These are phyloP conservation scores for Triops longicaudatus DNA, from an alignment of 1,140 invertebrate genomes.

Conservation along the genomic window DNA sequence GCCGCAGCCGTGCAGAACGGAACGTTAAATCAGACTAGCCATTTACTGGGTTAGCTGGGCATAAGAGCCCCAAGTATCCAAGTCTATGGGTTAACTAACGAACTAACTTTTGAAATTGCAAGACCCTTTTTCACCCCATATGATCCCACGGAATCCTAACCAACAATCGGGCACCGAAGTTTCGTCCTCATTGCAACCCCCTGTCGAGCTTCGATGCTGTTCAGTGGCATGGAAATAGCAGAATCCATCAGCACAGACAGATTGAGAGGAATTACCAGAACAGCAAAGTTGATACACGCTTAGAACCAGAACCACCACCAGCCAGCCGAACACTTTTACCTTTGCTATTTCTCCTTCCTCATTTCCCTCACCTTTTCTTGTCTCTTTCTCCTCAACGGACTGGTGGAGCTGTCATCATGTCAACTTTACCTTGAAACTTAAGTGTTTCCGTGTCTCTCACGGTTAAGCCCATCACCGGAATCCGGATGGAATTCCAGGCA, in stretches of 20 bases:
- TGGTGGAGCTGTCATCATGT: conserved; percentile 5
- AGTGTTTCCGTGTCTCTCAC: conserved; percentile 14
- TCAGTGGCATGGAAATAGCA: conserved; percentile 7
- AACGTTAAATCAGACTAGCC: background rate
- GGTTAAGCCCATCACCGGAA: conserved; percentile 6
- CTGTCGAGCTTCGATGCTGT: background rate
- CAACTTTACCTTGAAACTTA: background rate
- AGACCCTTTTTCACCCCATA: background rate
- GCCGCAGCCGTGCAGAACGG: conserved; percentile 2
- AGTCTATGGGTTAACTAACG: background rate
- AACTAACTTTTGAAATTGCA: background rate
- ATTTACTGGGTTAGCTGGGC: background rate
- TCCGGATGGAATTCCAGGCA: conserved; percentile 5
- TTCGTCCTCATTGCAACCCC: background rate
- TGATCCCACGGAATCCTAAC: background rate
- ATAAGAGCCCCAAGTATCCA: background rate
- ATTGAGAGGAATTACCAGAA: conserved; percentile 8
- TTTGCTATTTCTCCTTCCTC: background rate
- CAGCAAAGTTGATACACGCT: background rate
- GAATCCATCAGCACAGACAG: conserved; percentile 6
- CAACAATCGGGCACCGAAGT: background rate
- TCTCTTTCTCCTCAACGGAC: background rate
- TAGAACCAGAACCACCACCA: background rate
- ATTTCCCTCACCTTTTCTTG: background rate
- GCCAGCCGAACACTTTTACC: background rate